Conservation (phyloP, 2,113 vertebrate genomes). For the Turnix velox region DNA sequence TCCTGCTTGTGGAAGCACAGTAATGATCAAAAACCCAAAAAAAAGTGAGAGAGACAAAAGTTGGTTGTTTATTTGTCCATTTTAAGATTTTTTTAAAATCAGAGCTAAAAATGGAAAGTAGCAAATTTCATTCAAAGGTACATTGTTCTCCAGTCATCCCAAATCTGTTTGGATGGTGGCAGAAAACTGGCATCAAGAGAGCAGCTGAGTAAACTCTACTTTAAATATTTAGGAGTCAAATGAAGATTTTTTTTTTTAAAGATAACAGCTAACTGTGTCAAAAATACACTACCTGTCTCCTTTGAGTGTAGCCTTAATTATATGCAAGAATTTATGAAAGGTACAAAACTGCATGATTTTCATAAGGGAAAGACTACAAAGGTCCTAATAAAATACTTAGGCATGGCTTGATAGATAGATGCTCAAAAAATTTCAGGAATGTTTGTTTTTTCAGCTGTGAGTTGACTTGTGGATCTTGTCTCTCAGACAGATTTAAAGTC, state of each 20-base stretch:
- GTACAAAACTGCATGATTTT: neutral
- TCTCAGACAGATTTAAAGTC: neutral
- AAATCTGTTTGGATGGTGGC: neutral
- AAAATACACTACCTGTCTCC: neutral
- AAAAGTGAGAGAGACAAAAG: neutral
- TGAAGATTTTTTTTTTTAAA: neutral
- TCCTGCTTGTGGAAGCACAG: neutral
- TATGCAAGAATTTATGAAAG: neutral
- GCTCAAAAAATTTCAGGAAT: neutral
- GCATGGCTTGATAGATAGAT: neutral
- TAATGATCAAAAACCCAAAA: neutral
- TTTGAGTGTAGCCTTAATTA: neutral
- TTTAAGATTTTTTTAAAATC: too few relatives aligned
- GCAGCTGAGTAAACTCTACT: neutral
- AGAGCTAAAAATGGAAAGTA: neutral
- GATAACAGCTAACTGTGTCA: neutral
- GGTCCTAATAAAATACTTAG: neutral
- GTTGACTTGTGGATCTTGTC: neutral
- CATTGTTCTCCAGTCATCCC: neutral
- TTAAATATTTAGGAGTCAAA: constrained; percentile 14
- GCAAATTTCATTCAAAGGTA: neutral
- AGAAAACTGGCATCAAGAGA: neutral
- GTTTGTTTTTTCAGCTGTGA: neutral
- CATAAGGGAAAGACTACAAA: neutral
- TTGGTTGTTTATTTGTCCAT: neutral